A percentile compares a stretch with the other conserved stretches of the same genome.
These are phyloP conservation scores for Mesitornis unicolor DNA, from an alignment of 2,113 vertebrate species.

Conservation along the genomic window DNA sequence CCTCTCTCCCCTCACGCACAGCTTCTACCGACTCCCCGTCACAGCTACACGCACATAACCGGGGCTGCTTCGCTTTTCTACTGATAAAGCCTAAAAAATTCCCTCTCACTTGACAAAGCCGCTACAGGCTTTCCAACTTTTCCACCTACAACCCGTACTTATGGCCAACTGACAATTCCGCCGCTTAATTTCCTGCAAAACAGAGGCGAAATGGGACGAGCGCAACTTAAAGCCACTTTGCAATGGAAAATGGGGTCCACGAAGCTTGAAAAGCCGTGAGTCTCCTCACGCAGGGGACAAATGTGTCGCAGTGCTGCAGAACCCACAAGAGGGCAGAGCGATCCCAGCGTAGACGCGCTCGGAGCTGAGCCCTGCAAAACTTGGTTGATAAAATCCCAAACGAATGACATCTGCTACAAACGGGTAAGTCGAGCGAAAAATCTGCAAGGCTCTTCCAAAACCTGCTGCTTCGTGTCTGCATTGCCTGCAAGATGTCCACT, in stretches of 20 bases:
- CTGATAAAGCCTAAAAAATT: neutral
- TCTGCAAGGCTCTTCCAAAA: neutral
- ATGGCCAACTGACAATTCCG: neutral
- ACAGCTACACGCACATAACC: neutral
- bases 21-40: neutral
- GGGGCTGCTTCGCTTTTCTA: neutral
- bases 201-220: accelerated
- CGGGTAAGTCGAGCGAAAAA: neutral
- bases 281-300: neutral
- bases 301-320: neutral
- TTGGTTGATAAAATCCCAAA: neutral
- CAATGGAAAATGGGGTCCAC: neutral
- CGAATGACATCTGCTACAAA: neutral
- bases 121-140: neutral
- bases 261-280: neutral
- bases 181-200: neutral
- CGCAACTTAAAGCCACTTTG: accelerated
- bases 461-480: neutral
- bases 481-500: neutral
- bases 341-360: neutral
- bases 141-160: neutral
- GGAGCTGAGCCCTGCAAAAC: neutral
- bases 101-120: neutral
- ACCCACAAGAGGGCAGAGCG: constrained; percentile 73
- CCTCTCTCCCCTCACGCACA: neutral